These are phyloP conservation scores for Patella caerulea DNA, from an alignment of 2,888 invertebrate species.

Conservation along the genomic window DNA sequence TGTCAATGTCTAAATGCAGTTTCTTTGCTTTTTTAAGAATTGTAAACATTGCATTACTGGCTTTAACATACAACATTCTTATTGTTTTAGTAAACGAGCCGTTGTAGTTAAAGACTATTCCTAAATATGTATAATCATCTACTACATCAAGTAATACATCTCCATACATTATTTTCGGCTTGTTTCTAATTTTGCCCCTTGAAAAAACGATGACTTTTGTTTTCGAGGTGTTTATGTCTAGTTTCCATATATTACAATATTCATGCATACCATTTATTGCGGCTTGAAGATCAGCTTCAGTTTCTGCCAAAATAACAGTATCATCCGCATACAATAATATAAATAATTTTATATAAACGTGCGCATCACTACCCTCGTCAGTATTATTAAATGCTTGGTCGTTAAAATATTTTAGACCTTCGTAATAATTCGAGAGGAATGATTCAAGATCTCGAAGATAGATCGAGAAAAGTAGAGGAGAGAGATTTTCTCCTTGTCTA, in stretches of 20 bases:
- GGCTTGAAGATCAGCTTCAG: too few species aligned
- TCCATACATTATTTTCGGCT: too few species aligned
- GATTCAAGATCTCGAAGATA: not conserved
- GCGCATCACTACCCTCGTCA: not conserved
- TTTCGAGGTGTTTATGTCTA: too few species aligned
- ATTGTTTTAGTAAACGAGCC: not conserved
- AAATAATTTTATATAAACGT: conserved; percentile 21
- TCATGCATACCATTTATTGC: too few species aligned
- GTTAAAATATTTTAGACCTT: not conserved
- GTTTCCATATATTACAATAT: too few species aligned
- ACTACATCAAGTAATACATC: too few species aligned
- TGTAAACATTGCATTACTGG: too few species aligned
- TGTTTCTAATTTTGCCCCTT: too few species aligned
- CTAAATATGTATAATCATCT: not conserved
- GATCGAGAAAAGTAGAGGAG: not conserved
- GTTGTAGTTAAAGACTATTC: not conserved
- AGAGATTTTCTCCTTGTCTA: conserved; percentile 4
- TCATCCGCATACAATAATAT: conserved; percentile 31
- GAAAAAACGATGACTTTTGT: too few species aligned
- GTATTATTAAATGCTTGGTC: not conserved
- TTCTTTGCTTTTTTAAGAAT: too few species aligned
- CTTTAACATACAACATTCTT: too few species aligned
- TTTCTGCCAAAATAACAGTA: conserved; percentile 27
- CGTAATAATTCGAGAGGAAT: not conserved
- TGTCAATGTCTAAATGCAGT: too few species aligned